These are phyloP conservation scores for Lacanobia wlatinum DNA, from an alignment of 2,888 invertebrate species.

Conservation along the genomic window DNA sequence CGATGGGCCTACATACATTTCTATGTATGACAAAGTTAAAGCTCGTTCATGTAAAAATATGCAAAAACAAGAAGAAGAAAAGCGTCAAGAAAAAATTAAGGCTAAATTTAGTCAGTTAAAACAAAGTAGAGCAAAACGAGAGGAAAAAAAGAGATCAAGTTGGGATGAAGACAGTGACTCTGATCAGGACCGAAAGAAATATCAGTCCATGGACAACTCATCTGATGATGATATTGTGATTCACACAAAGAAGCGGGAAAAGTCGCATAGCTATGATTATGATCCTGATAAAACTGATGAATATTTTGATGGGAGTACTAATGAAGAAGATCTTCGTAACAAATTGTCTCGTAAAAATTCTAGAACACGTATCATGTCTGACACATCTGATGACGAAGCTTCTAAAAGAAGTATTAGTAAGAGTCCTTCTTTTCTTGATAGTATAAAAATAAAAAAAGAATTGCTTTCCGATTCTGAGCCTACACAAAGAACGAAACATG, in stretches of 20 bases:
- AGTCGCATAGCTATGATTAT: constrained; percentile 86
- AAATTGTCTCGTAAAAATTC: constrained; percentile 93
- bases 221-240: constrained; percentile 87
- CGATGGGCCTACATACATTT: constrained; percentile 97
- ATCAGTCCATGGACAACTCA: constrained; percentile 88
- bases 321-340: constrained; percentile 88
- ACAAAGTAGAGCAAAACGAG: constrained; percentile 96
- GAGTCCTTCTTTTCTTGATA: constrained; percentile 78
- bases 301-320: constrained; percentile 86
- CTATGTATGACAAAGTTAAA: constrained; percentile 99
- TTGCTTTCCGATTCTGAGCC: constrained; percentile 88
- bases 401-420: constrained; percentile 89
- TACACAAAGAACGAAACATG: constrained; percentile 73
- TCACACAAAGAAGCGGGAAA: constrained; percentile 87
- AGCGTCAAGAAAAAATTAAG: constrained; percentile 95
- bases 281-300: constrained; percentile 88
- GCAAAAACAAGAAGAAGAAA: constrained; percentile 97
- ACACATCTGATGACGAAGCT: constrained; percentile 94
- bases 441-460: constrained; percentile 92
- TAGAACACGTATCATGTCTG: constrained; percentile 94
- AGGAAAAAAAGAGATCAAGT: constrained; percentile 97
- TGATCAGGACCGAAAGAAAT: constrained; percentile 87
- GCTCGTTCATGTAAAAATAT: constrained; percentile 98
- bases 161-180: constrained; percentile 97
- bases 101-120: constrained; percentile 97